Evolutionary conservation across 2,797 vertebrate genomes (phyloP).

Genomic region (Corythornis leucogaster): DNA sequence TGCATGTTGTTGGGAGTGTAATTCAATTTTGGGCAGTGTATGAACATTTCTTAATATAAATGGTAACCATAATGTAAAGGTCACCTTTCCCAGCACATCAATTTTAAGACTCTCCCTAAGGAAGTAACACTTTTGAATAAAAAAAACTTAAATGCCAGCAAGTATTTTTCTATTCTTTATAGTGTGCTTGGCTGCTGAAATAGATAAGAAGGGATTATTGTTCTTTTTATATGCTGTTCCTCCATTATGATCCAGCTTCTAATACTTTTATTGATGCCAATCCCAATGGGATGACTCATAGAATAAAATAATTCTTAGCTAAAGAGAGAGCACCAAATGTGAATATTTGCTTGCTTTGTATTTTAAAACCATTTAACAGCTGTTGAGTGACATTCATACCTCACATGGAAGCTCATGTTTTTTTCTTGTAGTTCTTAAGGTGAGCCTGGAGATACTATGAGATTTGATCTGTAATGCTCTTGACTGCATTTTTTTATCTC

Average conservation of each 20-base stretch:
- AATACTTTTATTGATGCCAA: background rate
- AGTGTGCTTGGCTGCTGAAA: background rate
- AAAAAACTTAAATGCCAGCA: background rate
- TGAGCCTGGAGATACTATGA: background rate
- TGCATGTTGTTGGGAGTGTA: background rate
- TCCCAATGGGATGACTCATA: background rate
- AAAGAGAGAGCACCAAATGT: background rate
- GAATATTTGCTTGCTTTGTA: background rate
- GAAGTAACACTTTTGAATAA: background rate
- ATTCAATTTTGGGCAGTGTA: background rate
- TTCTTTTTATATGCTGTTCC: background rate
- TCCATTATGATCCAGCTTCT: background rate
- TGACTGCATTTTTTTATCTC: background rate
- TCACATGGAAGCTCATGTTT: background rate
- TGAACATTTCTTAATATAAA: background rate
- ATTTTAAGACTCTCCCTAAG: background rate
- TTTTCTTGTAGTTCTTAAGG: background rate
- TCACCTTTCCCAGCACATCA: background rate
- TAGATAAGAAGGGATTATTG: background rate
- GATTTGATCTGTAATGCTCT: background rate
- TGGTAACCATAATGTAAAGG: background rate
- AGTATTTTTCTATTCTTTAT: background rate
- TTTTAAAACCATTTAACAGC: background rate
- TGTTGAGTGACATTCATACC: background rate
- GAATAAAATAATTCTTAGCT: background rate